These are phyloP conservation scores for Ciconia maguari DNA, from an alignment of 2,113 vertebrate species.

Conservation along the genomic window DNA sequence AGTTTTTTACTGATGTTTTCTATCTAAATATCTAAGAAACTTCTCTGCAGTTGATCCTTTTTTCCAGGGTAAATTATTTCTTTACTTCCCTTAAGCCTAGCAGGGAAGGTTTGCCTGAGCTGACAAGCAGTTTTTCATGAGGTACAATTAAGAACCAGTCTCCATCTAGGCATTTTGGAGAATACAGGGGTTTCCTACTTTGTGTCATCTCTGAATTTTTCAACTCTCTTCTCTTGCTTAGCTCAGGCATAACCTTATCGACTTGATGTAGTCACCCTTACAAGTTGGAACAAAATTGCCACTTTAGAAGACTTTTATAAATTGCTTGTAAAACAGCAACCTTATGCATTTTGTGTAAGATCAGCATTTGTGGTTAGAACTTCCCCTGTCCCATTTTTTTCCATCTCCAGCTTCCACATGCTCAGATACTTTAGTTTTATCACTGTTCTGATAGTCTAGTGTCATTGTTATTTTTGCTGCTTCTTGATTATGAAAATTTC, in stretches of 20 bases:
- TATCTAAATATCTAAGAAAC: neutral
- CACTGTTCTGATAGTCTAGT: neutral
- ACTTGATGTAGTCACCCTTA: neutral
- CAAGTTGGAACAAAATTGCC: neutral
- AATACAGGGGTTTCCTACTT: neutral
- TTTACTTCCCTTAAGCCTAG: neutral
- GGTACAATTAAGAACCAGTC: neutral
- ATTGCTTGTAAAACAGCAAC: neutral
- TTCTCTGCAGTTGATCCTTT: neutral
- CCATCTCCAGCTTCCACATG: neutral
- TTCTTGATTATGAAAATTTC: neutral
- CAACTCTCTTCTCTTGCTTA: neutral
- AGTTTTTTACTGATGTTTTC: neutral
- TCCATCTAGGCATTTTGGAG: neutral
- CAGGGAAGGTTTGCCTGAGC: neutral
- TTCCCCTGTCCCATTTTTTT: neutral
- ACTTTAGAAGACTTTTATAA: neutral
- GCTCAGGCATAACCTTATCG: neutral
- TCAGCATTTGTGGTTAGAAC: neutral
- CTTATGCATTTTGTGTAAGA: neutral
- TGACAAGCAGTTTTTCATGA: neutral
- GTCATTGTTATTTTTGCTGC: neutral
- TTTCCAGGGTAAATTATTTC: neutral
- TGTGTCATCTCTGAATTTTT: neutral
- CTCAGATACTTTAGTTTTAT: neutral